phyloP scores from a whole-genome alignment of 2,797 vertebrate genomes.

The Syndactyla subalaris region DNA sequence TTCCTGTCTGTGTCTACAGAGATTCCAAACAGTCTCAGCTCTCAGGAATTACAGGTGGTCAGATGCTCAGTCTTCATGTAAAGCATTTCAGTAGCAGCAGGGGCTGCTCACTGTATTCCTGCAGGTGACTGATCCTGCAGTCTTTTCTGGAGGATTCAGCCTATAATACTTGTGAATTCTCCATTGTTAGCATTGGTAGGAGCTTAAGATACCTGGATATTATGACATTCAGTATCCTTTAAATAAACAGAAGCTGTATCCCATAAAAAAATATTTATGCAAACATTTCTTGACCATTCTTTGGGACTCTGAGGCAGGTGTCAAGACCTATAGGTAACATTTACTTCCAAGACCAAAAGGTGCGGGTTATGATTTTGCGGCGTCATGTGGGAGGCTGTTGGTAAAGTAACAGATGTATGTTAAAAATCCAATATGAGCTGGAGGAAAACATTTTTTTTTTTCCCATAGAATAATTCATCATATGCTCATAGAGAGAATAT shows the following conservation, averaged over 20 bases:
- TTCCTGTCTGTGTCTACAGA: neutral
- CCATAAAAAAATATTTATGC: neutral
- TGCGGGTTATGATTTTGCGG: constrained; percentile 2
- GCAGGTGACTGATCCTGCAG: neutral
- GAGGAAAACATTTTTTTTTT: constrained; percentile 31
- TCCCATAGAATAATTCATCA: constrained; percentile 18
- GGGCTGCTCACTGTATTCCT: neutral
- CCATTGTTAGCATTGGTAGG: neutral
- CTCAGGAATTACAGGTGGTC: neutral
- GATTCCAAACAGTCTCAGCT: neutral
- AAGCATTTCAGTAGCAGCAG: neutral
- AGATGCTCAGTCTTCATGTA: neutral
- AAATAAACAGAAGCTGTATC: constrained; percentile 10
- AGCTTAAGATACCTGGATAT: neutral
- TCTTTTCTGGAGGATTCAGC: neutral
- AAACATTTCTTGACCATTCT: neutral
- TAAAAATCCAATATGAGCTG: constrained; percentile 37
- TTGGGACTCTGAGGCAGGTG: neutral
- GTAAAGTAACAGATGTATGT: constrained; percentile 43
- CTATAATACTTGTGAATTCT: neutral
- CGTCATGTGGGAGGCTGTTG: neutral
- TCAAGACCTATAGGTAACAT: constrained; percentile 1
- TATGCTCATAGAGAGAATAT: neutral
- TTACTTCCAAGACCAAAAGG: constrained; percentile 26
- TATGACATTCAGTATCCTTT: neutral